Conservation (phyloP, 2,113 vertebrate species). For the Entelurus aequoreus region DNA sequence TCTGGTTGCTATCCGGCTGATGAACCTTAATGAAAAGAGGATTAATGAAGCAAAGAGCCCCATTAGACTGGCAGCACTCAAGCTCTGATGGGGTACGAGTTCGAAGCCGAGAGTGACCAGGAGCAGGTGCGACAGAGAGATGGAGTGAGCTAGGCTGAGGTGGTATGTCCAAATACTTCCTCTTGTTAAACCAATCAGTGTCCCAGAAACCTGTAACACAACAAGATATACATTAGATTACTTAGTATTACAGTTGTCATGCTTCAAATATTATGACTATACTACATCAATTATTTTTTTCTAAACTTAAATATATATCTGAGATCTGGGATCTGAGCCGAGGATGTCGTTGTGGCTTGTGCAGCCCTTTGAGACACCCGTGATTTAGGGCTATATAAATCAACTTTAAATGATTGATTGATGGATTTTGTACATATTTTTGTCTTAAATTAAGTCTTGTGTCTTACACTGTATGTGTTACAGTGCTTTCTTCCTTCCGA, state of each 20-base stretch:
- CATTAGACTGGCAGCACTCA: constrained; percentile 85
- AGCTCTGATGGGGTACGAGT: constrained; percentile 85
- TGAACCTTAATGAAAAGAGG: constrained; percentile 91
- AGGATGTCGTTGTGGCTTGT: too few species aligned
- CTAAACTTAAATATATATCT: too few species aligned
- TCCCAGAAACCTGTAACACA: constrained; percentile 84
- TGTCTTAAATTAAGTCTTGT: too few species aligned
- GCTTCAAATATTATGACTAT: too few species aligned
- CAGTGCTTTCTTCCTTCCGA: too few species aligned
- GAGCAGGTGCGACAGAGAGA: constrained; percentile 66
- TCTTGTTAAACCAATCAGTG: constrained; percentile 68
- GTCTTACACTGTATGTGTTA: too few species aligned
- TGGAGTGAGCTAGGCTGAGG: constrained; percentile 22
- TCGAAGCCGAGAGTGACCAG: constrained; percentile 60
- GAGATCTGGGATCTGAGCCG: too few species aligned
- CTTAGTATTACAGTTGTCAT: background rate
- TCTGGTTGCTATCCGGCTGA: constrained; percentile 67
- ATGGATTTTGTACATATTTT: too few species aligned
- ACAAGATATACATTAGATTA: background rate
- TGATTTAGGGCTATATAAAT: too few species aligned
- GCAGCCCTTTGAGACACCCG: too few species aligned
- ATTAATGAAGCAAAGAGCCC: constrained; percentile 93
- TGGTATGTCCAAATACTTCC: constrained; percentile 58
- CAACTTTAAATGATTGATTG: too few species aligned
- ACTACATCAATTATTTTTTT: too few species aligned